Conservation (phyloP, 2,797 vertebrate genomes). For the Pyrocephalus nanus region DNA sequence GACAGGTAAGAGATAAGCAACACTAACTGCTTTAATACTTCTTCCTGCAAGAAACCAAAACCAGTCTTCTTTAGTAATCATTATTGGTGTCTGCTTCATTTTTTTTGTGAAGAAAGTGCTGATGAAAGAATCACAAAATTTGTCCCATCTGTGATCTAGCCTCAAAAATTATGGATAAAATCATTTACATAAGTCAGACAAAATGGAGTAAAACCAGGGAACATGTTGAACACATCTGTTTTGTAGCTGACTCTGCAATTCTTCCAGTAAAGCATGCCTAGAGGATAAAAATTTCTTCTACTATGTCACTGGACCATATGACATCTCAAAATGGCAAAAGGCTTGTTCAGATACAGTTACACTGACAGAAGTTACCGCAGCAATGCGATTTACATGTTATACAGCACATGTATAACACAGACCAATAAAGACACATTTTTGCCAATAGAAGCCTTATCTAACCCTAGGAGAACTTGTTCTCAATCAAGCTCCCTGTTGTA, state of each 20-base stretch:
- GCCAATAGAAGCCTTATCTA: neutral
- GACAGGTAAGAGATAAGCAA: neutral
- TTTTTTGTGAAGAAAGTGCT: neutral
- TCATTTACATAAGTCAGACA: neutral
- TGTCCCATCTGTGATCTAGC: neutral
- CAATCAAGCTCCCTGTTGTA: neutral
- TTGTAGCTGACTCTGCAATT: neutral
- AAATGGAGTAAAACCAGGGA: neutral
- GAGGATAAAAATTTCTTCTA: neutral
- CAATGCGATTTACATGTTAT: neutral
- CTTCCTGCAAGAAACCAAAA: neutral
- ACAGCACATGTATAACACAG: neutral
- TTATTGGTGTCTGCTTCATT: neutral
- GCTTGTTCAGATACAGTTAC: neutral
- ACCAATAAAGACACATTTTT: neutral
- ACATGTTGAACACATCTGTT: constrained; percentile 1
- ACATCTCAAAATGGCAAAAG: neutral
- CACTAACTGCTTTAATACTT: neutral
- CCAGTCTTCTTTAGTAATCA: neutral
- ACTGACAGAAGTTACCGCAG: neutral
- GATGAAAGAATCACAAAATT: neutral
- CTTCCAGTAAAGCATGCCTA: neutral
- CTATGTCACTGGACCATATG: neutral
- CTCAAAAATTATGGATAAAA: neutral
- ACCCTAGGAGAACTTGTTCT: neutral